Percentiles rank a stretch among this genome's conserved stretches.
These are phyloP conservation scores for Aphis craccivora DNA, from an alignment of 1,140 invertebrate species.

Conservation along the genomic window DNA sequence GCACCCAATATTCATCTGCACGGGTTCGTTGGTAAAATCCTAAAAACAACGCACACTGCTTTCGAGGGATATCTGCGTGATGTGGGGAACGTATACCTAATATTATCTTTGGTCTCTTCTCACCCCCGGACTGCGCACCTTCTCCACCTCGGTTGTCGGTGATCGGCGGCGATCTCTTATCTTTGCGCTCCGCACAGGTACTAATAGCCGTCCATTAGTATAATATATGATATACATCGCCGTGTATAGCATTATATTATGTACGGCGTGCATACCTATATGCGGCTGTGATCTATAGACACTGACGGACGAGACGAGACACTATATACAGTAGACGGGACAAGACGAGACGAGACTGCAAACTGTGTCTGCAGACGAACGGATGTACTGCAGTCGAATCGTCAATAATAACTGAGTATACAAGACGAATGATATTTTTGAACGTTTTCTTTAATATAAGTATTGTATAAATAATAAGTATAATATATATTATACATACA, in stretches of 20 bases:
- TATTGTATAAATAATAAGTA: no score
- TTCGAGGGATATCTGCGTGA: background rate
- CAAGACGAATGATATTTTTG: background rate
- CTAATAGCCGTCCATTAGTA: background rate
- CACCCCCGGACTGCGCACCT: no score
- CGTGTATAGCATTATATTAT: background rate
- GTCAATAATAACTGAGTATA: background rate
- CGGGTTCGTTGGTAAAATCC: background rate
- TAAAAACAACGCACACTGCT: background rate
- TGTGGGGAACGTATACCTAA: background rate
- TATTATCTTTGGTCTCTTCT: constrained; percentile 3
- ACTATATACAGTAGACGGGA: background rate
- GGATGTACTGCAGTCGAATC: background rate
- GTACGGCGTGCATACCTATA: background rate
- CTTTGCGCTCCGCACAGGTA: background rate
- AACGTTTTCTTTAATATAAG: background rate
- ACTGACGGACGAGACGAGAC: background rate
- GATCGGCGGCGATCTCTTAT: background rate
- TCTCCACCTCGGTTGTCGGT: no score
- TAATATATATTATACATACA: no score
- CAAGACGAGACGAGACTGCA: background rate
- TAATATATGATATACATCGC: background rate
- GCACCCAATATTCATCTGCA: no score
- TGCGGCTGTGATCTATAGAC: background rate
- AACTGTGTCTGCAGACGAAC: background rate